phyloP scores from a whole-genome alignment of 1,140 invertebrate species.

The Lineus longissimus region DNA sequence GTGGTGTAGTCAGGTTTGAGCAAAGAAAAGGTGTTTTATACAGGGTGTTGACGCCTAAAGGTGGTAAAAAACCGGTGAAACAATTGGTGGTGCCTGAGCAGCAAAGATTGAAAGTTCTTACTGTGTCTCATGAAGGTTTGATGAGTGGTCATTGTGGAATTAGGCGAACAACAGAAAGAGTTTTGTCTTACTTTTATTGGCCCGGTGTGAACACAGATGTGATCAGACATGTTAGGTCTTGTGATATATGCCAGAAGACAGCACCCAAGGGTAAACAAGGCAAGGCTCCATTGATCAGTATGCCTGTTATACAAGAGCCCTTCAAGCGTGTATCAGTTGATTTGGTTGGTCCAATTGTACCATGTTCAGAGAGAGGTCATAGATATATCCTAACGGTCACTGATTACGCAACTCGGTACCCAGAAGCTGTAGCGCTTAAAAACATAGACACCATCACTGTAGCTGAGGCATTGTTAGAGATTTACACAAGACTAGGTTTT shows the following conservation, averaged over 20 bases:
- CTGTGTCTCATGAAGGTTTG: slow-evolving; percentile 17
- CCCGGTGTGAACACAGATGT: slow-evolving; percentile 18
- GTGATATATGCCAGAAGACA: slow-evolving; percentile 24
- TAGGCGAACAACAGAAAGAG: slow-evolving; percentile 11
- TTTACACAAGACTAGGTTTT: slow-evolving; percentile 50
- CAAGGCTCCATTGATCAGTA: slow-evolving; percentile 21
- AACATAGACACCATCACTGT: slow-evolving; percentile 20
- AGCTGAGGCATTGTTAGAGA: slow-evolving; percentile 32
- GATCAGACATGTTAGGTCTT: slow-evolving; percentile 20
- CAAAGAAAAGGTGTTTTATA: neutral
- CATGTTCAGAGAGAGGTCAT: slow-evolving; percentile 18
- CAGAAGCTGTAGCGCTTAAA: slow-evolving; percentile 22
- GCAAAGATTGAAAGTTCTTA: slow-evolving; percentile 9
- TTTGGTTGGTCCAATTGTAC: slow-evolving; percentile 20
- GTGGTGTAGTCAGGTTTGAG: neutral
- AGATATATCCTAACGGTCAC: slow-evolving; percentile 22
- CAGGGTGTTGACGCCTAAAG: neutral
- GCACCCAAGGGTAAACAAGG: slow-evolving; percentile 17
- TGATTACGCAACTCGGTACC: slow-evolving; percentile 28
- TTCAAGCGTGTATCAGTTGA: slow-evolving; percentile 28
- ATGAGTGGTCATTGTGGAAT: slow-evolving; percentile 21
- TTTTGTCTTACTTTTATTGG: slow-evolving; percentile 23
- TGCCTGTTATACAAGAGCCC: slow-evolving; percentile 20
- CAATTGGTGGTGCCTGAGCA: neutral
- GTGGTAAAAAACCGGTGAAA: neutral